These are phyloP conservation scores for Menidia beryllina DNA, from an alignment of 2,113 vertebrate species.

Conservation along the genomic window DNA sequence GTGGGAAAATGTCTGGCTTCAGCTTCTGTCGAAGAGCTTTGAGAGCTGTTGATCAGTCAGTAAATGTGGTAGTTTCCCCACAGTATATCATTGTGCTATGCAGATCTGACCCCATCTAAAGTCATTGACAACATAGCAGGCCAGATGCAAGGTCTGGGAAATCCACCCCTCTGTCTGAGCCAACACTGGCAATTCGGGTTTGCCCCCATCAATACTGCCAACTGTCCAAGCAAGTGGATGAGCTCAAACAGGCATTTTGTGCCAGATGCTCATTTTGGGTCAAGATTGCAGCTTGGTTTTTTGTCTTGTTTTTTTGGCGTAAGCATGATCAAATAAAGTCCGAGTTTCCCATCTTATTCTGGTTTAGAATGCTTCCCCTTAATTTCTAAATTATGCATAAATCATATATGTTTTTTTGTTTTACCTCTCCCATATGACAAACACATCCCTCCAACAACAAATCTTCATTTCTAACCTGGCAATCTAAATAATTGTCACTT, in stretches of 20 bases:
- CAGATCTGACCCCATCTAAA: slow-evolving; percentile 13
- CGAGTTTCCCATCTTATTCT: not conserved
- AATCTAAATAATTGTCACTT: not conserved
- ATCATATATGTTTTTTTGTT: not conserved
- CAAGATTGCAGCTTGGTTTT: not conserved
- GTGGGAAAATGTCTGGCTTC: not conserved
- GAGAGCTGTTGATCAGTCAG: not conserved
- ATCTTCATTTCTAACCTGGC: not conserved
- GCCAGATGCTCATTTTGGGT: not conserved
- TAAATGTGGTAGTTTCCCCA: not conserved
- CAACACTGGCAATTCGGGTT: slow-evolving; percentile 1
- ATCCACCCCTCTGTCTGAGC: not conserved
- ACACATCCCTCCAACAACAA: not conserved
- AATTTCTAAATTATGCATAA: too few species aligned
- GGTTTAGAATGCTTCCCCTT: not conserved
- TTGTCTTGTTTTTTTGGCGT: too few species aligned
- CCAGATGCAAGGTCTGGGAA: not conserved
- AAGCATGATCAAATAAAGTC: too few species aligned
- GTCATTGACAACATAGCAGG: not conserved
- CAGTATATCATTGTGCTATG: not conserved
- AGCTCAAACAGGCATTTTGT: not conserved
- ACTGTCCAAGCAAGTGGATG: not conserved
- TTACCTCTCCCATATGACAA: too few species aligned
- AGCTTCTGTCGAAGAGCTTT: slow-evolving; percentile 6
- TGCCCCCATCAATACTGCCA: not conserved